Percentiles rank a stretch among this genome's conserved stretches.
Evolutionary conservation across 2,888 invertebrate genomes (phyloP).

Genomic region (Pandemis corylana): DNA sequence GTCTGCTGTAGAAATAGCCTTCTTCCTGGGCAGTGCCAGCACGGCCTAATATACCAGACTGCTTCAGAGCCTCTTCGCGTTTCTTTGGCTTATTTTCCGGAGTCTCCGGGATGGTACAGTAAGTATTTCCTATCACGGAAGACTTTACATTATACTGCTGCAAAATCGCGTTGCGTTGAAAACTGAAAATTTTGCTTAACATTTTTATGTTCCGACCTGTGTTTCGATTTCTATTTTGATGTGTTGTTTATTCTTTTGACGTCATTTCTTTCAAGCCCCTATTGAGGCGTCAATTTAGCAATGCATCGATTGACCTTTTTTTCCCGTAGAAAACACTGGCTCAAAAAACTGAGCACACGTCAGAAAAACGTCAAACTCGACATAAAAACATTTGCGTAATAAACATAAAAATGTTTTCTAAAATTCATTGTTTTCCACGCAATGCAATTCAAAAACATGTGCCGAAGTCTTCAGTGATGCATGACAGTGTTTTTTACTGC

Average conservation of each 20-base stretch:
- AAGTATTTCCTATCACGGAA: neutral
- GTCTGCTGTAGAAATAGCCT: conserved; percentile 66
- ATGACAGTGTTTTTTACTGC: neutral
- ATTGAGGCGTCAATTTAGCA: neutral
- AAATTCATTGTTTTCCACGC: conserved; percentile 13
- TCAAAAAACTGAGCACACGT: neutral
- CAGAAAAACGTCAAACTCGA: neutral
- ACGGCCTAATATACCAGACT: conserved; percentile 66
- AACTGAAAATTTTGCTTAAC: conserved; percentile 18
- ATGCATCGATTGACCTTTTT: neutral
- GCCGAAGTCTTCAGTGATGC: neutral
- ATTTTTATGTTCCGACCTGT: conserved; percentile 2
- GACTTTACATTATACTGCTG: neutral
- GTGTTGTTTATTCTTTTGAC: neutral
- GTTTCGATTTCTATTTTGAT: neutral
- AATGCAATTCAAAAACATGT: neutral
- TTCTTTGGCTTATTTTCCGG: conserved; percentile 66
- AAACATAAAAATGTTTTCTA: conserved; percentile 31
- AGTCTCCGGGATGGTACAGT: neutral
- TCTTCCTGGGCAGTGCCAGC: conserved; percentile 69
- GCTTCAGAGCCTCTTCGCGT: conserved; percentile 62
- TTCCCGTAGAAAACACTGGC: neutral
- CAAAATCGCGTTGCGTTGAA: neutral
- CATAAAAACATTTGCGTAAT: conserved; percentile 11
- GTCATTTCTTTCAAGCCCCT: neutral